Evolutionary conservation across 2,888 invertebrate species (phyloP), one percentile per base, ranked within the genome.

Genomic region (Epirrhoe tristata): DNA sequence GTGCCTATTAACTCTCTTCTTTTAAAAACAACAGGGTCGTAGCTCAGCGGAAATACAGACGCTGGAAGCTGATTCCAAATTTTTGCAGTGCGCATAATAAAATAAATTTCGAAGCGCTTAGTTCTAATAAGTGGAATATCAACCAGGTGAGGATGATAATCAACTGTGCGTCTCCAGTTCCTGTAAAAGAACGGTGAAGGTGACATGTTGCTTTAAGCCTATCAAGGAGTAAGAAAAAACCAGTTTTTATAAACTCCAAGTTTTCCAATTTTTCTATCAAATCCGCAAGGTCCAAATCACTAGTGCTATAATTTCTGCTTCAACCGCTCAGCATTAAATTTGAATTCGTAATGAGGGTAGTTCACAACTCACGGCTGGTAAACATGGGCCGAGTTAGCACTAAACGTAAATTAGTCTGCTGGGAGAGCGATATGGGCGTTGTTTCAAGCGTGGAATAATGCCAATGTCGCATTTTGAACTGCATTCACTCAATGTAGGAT

Each of bases 271-370:
- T 51, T 52, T 53, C 31, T 12, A 57, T 58, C 24, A 65, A 50
- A 24, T 34, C 52, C 5, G 16, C 36, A 58, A 46, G 50, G 24
- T 51, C 16, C 14, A 52, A 68, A 61, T 61, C n/a, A 54, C 50
- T 16, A 66, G 43, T n/a, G 53, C 58, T 46, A 52, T 43, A 69
- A 56, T 58, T 58, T 46, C 53, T 46, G 54, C 56, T 57, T 65
- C 48, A 66, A 66, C 69, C 60, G 46, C 65, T 57, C 46, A 10
- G 67, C 24, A 72, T 72, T 70, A 70, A 69, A 73, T 72, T 73
- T 71, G 71, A 73, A 74, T 73, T 74, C 66, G 63, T 70, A 70
- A 73, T 74, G 70, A 67, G 54, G 66, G 32, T 60, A 70, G 71
- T 67, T 73, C 56, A 57, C 67, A 66, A 70, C 73, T 70, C 55